Evolutionary conservation across 1,140 invertebrate genomes (phyloP).

Genomic region (Adelges cooleyi): DNA sequence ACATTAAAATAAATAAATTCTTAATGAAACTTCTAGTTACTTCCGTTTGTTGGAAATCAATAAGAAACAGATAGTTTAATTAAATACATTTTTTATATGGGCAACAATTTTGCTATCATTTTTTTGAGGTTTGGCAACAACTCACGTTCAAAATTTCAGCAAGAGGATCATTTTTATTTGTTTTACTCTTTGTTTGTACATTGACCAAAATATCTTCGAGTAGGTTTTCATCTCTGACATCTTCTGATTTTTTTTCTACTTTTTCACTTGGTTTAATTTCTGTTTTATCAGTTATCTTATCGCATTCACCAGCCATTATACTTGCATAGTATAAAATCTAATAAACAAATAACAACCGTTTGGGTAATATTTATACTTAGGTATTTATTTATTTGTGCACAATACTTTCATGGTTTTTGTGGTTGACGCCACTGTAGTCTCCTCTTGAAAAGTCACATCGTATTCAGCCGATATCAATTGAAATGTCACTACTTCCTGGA

Average conservation of each 20-base stretch:
- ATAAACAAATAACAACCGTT: conserved; percentile 33
- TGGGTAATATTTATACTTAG: background rate
- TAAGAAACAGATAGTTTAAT: no score
- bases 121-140: no score
- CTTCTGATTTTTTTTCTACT: background rate
- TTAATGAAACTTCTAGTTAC: no score
- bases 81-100: no score
- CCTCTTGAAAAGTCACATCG: conserved; percentile 67
- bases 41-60: no score
- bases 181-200: conserved; percentile 18
- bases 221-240: conserved; percentile 16
- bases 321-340: conserved; percentile 83
- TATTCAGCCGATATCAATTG: conserved; percentile 65
- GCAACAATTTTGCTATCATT: no score
- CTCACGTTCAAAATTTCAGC: conserved; percentile 37
- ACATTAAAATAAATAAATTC: no score
- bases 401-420: conserved; percentile 66
- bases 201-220: conserved; percentile 4
- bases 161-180: conserved; percentile 43
- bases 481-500: conserved; percentile 78
- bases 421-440: conserved; percentile 62
- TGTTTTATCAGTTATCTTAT: conserved; percentile 38
- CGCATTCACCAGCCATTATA: conserved; percentile 68
- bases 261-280: conserved; percentile 4
- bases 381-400: no score